A percentile compares a stretch with the other conserved stretches of the same genome.
These are phyloP conservation scores for Pyrrhosoma nymphula DNA, from an alignment of 2,888 invertebrate species.

Conservation along the genomic window DNA sequence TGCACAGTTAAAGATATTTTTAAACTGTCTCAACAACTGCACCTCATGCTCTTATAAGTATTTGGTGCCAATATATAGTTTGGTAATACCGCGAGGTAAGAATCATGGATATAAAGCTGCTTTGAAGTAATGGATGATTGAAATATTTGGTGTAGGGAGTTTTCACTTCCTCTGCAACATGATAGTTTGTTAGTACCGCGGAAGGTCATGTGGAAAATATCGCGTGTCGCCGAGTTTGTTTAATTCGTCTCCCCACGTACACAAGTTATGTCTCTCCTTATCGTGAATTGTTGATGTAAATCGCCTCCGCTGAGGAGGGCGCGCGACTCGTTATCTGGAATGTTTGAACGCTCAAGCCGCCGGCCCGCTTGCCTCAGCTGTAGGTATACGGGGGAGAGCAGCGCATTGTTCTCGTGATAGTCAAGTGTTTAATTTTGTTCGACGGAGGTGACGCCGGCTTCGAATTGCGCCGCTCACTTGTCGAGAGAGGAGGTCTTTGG, in stretches of 20 bases:
- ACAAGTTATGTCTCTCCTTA: background rate
- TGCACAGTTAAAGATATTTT: too few relatives aligned
- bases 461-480: conserved; percentile 16
- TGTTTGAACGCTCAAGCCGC: background rate
- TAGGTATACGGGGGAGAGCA: background rate
- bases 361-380: background rate
- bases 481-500: background rate
- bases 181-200: background rate
- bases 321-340: background rate
- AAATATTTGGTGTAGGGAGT: too few relatives aligned
- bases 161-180: background rate
- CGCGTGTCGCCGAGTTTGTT: background rate
- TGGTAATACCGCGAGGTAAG: too few relatives aligned
- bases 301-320: background rate
- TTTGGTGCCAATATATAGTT: too few relatives aligned
- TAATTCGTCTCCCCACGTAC: background rate
- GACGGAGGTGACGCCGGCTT: background rate
- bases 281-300: background rate
- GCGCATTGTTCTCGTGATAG: background rate
- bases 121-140: too few relatives aligned
- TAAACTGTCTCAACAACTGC: too few relatives aligned
- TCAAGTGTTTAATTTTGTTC: background rate
- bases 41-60: too few relatives aligned
- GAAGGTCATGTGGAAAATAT: background rate
- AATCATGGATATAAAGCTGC: too few relatives aligned